phyloP scores from a whole-genome alignment of 92 coral and sea anemone species.

The Siderastrea radians region DNA sequence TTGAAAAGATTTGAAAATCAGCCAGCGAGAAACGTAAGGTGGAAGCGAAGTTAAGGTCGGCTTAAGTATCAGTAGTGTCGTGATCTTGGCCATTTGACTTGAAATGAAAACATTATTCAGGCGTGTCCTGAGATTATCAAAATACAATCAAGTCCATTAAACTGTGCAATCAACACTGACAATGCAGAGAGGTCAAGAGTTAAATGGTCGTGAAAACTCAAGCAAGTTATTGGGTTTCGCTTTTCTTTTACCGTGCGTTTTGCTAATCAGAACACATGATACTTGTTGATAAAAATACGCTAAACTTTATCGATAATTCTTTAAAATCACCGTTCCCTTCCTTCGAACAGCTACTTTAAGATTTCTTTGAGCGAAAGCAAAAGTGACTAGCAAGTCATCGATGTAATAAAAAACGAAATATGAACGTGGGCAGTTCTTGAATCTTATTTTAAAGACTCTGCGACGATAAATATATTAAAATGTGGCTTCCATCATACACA shows the following conservation, averaged over 20 bases:
- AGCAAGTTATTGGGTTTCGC: background rate
- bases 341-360: background rate
- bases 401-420: background rate
- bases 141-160: background rate
- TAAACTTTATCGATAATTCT: background rate
- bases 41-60: background rate
- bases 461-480: background rate
- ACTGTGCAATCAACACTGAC: slow-evolving; percentile 29
- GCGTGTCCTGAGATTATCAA: slow-evolving; percentile 49
- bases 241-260: background rate
- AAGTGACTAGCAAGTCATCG: background rate
- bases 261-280: background rate
- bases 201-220: slow-evolving; percentile 19
- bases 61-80: background rate
- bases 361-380: background rate
- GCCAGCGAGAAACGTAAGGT: too few species aligned
- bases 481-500: background rate
- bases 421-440: background rate
- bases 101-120: slow-evolving; percentile 18
- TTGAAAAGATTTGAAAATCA: too few species aligned
- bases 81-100: background rate
- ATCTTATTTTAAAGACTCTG: background rate
- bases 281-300: background rate
- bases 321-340: background rate
- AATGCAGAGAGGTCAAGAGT: slow-evolving; percentile 21